Percentiles rank a stretch among this genome's conserved stretches.
These are phyloP conservation scores for Sparus aurata DNA, from an alignment of 2,797 vertebrate genomes.

Conservation along the genomic window DNA sequence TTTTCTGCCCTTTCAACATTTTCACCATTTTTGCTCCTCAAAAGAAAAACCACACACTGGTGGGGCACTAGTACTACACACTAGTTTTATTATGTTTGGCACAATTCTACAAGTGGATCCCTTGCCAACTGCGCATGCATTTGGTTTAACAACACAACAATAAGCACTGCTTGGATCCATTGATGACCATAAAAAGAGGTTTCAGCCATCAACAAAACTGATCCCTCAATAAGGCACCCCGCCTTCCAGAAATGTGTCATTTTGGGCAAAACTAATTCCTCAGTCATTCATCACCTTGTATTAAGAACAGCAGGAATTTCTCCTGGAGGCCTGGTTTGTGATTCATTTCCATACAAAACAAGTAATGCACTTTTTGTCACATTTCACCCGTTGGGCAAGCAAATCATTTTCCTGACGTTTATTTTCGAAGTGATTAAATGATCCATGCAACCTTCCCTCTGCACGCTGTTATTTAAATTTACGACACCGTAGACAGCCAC, in stretches of 20 bases:
- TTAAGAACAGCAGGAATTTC: slow-evolving; percentile 23
- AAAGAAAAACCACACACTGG: background rate
- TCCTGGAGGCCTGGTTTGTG: background rate
- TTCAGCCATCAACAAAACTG: slow-evolving; percentile 20
- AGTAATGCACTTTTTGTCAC: slow-evolving; percentile 29
- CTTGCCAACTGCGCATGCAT: background rate
- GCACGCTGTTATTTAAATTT: slow-evolving; percentile 50
- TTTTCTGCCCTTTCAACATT: background rate
- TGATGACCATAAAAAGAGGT: slow-evolving; percentile 16
- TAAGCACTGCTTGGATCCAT: slow-evolving; percentile 6
- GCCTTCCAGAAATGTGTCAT: slow-evolving; percentile 22
- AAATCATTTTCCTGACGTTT: slow-evolving; percentile 51
- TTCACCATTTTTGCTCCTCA: background rate
- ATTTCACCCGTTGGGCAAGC: slow-evolving; percentile 35
- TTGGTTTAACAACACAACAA: slow-evolving; percentile 18
- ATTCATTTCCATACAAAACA: slow-evolving; percentile 46
- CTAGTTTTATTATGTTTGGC: slow-evolving; percentile 11
- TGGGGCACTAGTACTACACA: background rate
- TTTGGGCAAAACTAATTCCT: background rate
- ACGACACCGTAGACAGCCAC: slow-evolving; percentile 34
- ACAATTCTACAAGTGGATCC: background rate
- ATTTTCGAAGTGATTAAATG: slow-evolving; percentile 57
- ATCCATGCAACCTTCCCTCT: slow-evolving; percentile 30
- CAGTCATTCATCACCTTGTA: slow-evolving; percentile 18
- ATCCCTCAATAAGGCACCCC: background rate